Base-by-base conservation (phyloP, 2,888 invertebrate genomes). In the Uloborus plumipes region DNA sequence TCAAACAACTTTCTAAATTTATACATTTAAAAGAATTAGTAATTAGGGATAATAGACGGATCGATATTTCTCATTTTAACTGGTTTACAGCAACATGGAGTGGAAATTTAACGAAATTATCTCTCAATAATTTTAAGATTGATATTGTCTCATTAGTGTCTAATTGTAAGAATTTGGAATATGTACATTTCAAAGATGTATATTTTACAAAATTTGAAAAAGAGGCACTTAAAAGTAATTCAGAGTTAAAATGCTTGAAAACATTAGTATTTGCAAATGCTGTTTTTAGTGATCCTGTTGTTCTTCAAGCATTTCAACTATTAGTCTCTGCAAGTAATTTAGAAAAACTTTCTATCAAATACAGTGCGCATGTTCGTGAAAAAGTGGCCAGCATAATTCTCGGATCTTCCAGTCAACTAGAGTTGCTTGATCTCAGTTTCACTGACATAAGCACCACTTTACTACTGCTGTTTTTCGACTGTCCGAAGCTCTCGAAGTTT, bases 241-340 rank as follows among this genome's bases (percentile, higher is more conserved):
- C 39, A 39, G 11, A 1, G 11, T 39, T 39, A 39, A 39, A 39
- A 39, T 39, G 39, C 9, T 47, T 77, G 31, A 20, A 49, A 15
- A 14, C 49, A 3, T 55, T 77, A 26, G 47, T 18, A 31, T 14
- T 77, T 6, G 64, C 16, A 7, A 16, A 65, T 26, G 11, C 58
- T 0, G 14, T 49, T 64, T 49, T 77, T 7, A n/a, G 15, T 7
- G 49, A 49, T 20, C 2, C 4, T 3, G 16, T 15, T 51, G 31
- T n/a, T 61, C 65, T 50, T 26, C 64, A 71, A 18, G 39, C 64
- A 6, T 39, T 77, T 18, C 14, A 47, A 16, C 49, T 70, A 16
- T n/a, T 77, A 9, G 22, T 77, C 15, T 61, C 22, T 26, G 49
- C 61, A 9, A 58, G 64, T 18, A 71, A 71, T 58, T 39, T 77